phyloP scores from a whole-genome alignment of 2,113 vertebrate genomes.

The Tachysurus vachellii region DNA sequence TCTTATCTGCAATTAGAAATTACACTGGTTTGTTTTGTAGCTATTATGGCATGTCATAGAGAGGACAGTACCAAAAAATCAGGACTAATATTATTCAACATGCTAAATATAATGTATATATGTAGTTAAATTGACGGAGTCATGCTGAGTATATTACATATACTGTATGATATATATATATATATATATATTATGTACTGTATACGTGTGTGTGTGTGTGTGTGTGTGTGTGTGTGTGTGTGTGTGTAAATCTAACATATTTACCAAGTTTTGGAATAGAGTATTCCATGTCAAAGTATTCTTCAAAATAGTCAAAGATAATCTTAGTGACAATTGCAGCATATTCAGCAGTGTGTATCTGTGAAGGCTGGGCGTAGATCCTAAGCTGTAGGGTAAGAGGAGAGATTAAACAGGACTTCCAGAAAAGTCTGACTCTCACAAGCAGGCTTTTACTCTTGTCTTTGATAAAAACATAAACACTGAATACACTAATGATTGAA shows the following conservation, averaged over 20 bases:
- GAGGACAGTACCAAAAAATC: not conserved
- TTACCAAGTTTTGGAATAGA: constrained; percentile 91
- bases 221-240: no score
- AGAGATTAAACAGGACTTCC: constrained; percentile 1
- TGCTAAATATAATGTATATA: constrained; percentile 19
- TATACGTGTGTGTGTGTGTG: no score
- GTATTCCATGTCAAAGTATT: constrained; percentile 87
- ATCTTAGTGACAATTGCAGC: constrained; percentile 82
- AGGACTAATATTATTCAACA: not conserved
- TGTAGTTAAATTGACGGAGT: not conserved
- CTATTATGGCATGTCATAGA: not conserved
- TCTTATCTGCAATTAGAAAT: constrained; percentile 80
- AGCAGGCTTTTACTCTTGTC: not conserved
- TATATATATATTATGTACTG: constrained; percentile 24
- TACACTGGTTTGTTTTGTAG: not conserved
- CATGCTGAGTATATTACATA: not conserved
- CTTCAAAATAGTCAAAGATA: constrained; percentile 90
- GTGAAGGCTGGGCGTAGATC: constrained; percentile 86
- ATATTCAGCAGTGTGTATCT: constrained; percentile 83
- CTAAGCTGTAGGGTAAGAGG: constrained; percentile 74
- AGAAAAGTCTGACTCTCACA: not conserved
- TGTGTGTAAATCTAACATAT: constrained; percentile 6
- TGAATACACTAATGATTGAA: not conserved
- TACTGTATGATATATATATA: not conserved
- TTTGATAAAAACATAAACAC: not conserved